Evolutionary conservation across 2,888 invertebrate species (phyloP), one percentile per base, ranked within the genome.

Genomic region (Phasia obesa): DNA sequence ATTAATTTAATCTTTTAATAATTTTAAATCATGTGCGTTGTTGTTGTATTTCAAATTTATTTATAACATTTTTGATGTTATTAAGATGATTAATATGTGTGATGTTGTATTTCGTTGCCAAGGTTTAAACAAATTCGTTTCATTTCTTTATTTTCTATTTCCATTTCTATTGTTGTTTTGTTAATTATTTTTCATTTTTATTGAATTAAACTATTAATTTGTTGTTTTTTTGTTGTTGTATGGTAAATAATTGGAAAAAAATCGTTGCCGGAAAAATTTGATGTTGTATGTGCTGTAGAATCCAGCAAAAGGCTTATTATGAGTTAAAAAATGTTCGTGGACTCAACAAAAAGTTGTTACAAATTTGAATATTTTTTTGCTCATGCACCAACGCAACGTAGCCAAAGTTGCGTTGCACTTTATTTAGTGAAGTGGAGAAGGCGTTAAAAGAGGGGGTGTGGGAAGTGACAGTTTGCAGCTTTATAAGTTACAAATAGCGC

Each of bases 301-400:
- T 86, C 85, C 86, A 87, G 88, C 86, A 87, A 87, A 88, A 88
- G 89, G 89, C 89, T 90, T 90, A 90, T 89, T 90, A 90, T 90
- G 88, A 88, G 87, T 86, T 88, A 88, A 89, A 82, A 85, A 89
- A 88, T 87, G 82, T 85, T 85, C 85, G 86, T 86, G 85, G 85
- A 86, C 86, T 89, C 86, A 87, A 86, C 88, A 87, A 88, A 87
- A 89, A 86, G 79, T 81, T 76, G 60, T 38, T 70, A 70, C 65
- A 71, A 38, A 35, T 51, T 62, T 49, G 19, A 51, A n/a, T 31
- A 21, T 53, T 21, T 38, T 44, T 75, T 51, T 57, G 42, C 35
- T 17, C 53, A 59, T 64, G 53, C 65, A 44, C 73, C 64, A 73
- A 64, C 59, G 53, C 70, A 60, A 53, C 69, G 62, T 64, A 47